Conservation (phyloP, 2,113 vertebrate species). For the Rallus limicola region DNA sequence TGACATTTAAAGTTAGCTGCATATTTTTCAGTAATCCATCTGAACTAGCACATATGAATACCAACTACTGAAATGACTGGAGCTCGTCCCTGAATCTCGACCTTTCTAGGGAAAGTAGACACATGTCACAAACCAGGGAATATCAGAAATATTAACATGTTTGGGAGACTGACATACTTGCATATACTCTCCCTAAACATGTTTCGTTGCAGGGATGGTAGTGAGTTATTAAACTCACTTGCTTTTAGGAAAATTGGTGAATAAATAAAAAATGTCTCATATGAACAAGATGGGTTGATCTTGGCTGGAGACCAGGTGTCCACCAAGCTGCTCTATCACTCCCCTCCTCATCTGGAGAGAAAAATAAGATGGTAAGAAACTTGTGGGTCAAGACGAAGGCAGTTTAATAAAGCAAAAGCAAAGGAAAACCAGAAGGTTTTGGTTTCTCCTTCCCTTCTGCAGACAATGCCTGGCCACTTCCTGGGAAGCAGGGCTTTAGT, state of each 20-base stretch:
- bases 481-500: too few relatives aligned
- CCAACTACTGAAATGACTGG: constrained; percentile 46
- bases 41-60: constrained; percentile 41
- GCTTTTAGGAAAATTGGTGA: not conserved
- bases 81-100: constrained; percentile 36
- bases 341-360: too few relatives aligned
- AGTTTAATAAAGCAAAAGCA: too few relatives aligned
- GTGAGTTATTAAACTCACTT: not conserved
- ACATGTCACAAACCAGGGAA: constrained; percentile 25
- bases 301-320: too few relatives aligned
- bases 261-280: not conserved
- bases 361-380: too few relatives aligned
- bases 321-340: too few relatives aligned
- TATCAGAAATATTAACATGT: constrained; percentile 43
- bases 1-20: constrained; percentile 66
- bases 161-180: constrained; percentile 20
- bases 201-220: not conserved
- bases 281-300: not conserved
- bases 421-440: too few relatives aligned
- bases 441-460: too few relatives aligned
- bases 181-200: not conserved
- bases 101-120: constrained; percentile 26
- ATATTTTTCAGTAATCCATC: constrained; percentile 57
- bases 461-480: too few relatives aligned
- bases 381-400: too few relatives aligned